Conservation (phyloP, 2,797 vertebrate genomes). For the Margarornis squamiger region DNA sequence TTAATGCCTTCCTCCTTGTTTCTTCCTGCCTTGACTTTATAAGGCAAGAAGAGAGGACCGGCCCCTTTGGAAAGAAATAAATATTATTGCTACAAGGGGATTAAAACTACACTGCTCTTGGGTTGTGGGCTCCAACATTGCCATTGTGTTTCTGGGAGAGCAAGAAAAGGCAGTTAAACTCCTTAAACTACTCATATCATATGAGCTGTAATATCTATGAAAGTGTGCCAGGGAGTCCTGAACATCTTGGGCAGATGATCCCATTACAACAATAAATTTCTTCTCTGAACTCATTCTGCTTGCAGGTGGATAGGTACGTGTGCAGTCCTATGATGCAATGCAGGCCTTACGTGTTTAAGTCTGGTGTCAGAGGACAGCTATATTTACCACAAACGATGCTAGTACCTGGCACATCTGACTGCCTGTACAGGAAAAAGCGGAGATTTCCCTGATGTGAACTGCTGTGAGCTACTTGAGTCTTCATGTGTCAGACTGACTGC, state of each 20-base stretch:
- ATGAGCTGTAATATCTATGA: neutral
- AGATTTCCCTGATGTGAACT: neutral
- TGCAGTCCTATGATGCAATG: neutral
- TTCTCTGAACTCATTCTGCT: neutral
- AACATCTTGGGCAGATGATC: neutral
- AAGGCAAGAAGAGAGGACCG: slow-evolving; percentile 61
- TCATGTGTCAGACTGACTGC: neutral
- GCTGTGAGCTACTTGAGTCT: neutral
- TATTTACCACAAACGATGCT: neutral
- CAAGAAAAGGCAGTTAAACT: neutral
- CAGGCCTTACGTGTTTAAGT: neutral
- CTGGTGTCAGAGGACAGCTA: neutral
- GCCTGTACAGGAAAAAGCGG: neutral
- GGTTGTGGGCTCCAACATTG: neutral
- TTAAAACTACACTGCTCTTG: neutral
- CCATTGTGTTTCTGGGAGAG: neutral
- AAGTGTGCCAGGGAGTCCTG: neutral
- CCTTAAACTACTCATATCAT: neutral
- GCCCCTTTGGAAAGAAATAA: slow-evolving; percentile 36
- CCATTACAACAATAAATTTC: neutral
- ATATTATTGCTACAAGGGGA: slow-evolving; percentile 10
- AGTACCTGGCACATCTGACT: neutral
- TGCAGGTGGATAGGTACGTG: neutral
- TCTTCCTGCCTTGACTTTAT: slow-evolving; percentile 71
- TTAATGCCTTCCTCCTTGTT: slow-evolving; percentile 55